phyloP scores from a whole-genome alignment of 2,797 vertebrate species.

The Gobionotothen gibberifrons region DNA sequence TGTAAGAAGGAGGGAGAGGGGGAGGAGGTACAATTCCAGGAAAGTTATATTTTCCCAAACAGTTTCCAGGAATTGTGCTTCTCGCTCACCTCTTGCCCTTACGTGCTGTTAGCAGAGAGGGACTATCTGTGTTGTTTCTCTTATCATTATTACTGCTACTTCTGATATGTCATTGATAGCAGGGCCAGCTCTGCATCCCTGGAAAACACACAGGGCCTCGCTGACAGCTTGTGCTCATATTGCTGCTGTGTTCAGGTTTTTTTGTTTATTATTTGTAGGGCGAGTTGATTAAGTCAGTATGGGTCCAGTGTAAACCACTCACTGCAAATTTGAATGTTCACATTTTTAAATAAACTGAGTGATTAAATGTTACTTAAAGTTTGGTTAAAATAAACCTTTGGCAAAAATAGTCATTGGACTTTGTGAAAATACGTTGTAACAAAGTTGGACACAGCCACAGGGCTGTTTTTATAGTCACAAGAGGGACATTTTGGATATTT shows the following conservation, averaged over 20 bases:
- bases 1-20: constrained; percentile 46
- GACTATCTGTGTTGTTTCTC: constrained; percentile 56
- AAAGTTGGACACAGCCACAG: neutral
- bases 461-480: neutral
- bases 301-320: neutral
- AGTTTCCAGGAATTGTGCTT: constrained; percentile 83
- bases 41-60: constrained; percentile 85
- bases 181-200: constrained; percentile 23
- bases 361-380: neutral
- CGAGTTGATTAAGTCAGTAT: neutral
- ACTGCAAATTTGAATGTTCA: neutral
- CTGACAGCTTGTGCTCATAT: constrained; percentile 4
- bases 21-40: constrained; percentile 77
- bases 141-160: constrained; percentile 76
- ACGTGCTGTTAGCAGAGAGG: constrained; percentile 45
- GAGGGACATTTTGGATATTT: neutral
- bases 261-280: constrained; percentile 10
- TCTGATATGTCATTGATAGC: constrained; percentile 72
- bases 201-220: constrained; percentile 16
- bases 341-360: constrained; percentile 6
- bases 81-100: constrained; percentile 72
- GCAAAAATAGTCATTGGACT: neutral
- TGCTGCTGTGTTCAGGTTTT: constrained; percentile 1
- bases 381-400: neutral
- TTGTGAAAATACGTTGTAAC: neutral